Evolutionary conservation across 2,113 vertebrate species (phyloP).

Genomic region (Engraulis encrasicolus): DNA sequence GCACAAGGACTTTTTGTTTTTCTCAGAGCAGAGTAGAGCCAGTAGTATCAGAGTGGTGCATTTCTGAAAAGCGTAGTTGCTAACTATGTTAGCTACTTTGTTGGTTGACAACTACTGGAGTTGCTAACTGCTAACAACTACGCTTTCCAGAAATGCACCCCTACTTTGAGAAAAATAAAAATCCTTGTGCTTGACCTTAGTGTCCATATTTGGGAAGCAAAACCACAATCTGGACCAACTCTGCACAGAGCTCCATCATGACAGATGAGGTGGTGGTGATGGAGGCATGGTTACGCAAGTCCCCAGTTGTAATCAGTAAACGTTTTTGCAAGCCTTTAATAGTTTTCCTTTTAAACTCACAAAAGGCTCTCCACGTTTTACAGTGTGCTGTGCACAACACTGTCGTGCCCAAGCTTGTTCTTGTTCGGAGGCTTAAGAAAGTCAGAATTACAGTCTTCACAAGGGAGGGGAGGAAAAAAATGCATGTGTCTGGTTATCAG

Average conservation of each 20-base stretch:
- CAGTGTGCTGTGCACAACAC: not conserved
- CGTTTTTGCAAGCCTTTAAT: conserved; percentile 3
- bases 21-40: too few relatives aligned
- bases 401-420: not conserved
- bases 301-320: not conserved
- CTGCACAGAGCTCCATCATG: not conserved
- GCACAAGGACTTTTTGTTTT: too few relatives aligned
- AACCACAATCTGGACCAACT: conserved; percentile 5
- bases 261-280: not conserved
- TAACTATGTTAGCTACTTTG: too few relatives aligned
- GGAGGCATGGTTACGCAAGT: not conserved
- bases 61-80: too few relatives aligned
- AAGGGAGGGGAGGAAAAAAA: not conserved
- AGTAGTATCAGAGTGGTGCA: too few relatives aligned
- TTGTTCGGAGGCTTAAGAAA: not conserved
- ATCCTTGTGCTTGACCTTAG: too few relatives aligned
- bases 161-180: too few relatives aligned
- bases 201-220: too few relatives aligned
- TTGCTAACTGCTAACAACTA: too few relatives aligned
- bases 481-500: not conserved
- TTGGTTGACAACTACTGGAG: too few relatives aligned
- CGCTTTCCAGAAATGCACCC: too few relatives aligned
- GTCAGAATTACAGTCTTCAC: not conserved
- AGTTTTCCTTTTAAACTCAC: not conserved
- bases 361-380: not conserved